These are phyloP conservation scores for Amphipyra tragopoginis DNA, from an alignment of 2,888 invertebrate genomes.

Conservation along the genomic window DNA sequence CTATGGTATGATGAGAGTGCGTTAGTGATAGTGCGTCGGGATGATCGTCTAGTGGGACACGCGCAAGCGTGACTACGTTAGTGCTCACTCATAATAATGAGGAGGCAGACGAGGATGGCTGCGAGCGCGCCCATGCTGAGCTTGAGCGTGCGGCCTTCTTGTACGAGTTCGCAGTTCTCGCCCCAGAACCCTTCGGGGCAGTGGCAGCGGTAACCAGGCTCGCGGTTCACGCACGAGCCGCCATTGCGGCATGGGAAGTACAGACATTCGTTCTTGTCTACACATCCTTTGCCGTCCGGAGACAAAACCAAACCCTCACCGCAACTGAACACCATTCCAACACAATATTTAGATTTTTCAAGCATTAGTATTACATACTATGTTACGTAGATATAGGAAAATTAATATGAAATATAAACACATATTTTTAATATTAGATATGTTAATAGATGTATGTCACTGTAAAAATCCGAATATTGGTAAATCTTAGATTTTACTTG, in stretches of 20 bases:
- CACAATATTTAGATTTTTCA: constrained; percentile 56
- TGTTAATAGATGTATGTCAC: neutral
- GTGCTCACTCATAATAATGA: constrained; percentile 98
- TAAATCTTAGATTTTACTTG: too few relatives aligned
- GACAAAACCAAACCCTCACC: constrained; percentile 97
- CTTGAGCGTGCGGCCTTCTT: constrained; percentile 98
- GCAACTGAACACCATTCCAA: constrained; percentile 92
- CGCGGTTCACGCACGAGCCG: constrained; percentile 97
- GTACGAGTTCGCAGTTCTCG: constrained; percentile 97
- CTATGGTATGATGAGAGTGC: constrained; percentile 71
- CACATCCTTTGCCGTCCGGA: constrained; percentile 97
- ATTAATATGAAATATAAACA: constrained; percentile 9
- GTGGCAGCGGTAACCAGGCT: constrained; percentile 96
- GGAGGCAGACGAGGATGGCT: constrained; percentile 98
- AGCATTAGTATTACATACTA: constrained; percentile 39
- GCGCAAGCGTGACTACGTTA: constrained; percentile 70
- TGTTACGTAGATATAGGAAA: constrained; percentile 13
- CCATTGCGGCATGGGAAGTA: constrained; percentile 98
- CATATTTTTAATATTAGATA: neutral
- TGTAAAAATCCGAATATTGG: too few relatives aligned
- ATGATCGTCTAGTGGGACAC: constrained; percentile 67
- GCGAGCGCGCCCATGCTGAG: constrained; percentile 99
- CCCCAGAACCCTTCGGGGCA: constrained; percentile 98
- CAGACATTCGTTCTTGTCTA: constrained; percentile 98
- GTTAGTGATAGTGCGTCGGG: constrained; percentile 69